Evolutionary conservation across 2,113 vertebrate genomes (phyloP).

Genomic region (Pygathrix nemaeus): DNA sequence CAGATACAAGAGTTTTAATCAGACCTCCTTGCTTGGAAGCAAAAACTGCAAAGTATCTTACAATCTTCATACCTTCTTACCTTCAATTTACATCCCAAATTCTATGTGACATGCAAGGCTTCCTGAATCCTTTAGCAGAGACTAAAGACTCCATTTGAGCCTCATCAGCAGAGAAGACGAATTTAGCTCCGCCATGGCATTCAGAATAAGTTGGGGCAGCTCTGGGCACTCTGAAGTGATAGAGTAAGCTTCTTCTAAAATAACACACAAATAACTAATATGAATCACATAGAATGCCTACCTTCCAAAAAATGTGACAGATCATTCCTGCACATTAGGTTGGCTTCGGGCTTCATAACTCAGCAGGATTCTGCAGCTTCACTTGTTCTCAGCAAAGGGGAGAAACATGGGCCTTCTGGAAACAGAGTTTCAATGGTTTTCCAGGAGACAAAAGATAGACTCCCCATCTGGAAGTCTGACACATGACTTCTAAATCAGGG

Average conservation of each 20-base stretch:
- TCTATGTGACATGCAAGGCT: neutral
- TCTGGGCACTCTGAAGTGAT: neutral
- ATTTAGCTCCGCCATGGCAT: neutral
- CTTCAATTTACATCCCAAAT: slow-evolving; percentile 1
- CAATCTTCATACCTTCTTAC: neutral
- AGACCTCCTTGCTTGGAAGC: neutral
- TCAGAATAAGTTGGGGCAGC: neutral
- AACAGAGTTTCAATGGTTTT: slow-evolving; percentile 27
- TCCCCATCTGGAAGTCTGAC: slow-evolving; percentile 15
- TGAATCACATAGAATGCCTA: neutral
- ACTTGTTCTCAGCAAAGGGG: neutral
- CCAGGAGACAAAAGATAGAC: neutral
- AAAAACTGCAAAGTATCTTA: slow-evolving; percentile 7
- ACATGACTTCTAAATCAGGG: slow-evolving; percentile 23
- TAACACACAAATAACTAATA: neutral
- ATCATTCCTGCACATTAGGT: neutral
- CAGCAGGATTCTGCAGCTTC: neutral
- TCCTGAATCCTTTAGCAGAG: neutral
- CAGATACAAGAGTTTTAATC: slow-evolving; percentile 42
- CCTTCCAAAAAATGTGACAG: neutral
- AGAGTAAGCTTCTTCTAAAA: neutral
- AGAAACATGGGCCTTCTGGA: neutral
- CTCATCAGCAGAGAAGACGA: neutral
- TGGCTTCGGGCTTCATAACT: neutral
- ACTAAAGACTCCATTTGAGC: neutral